A percentile compares a stretch with the other conserved stretches of the same genome.
Conservation (phyloP, 2,888 invertebrate genomes). For the Drosophila phalerata region DNA sequence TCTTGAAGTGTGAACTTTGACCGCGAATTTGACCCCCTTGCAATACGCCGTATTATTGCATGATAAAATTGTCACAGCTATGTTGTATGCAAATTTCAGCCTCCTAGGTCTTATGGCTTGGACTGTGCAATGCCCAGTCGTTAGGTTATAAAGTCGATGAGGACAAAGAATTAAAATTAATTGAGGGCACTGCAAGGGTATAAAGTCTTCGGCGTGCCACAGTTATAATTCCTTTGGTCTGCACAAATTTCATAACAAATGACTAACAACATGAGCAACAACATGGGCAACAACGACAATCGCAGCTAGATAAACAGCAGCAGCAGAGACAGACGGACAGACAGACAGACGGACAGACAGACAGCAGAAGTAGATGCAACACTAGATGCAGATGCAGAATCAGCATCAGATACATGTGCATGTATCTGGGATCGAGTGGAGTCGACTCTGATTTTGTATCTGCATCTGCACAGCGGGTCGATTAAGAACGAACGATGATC, state of each 20-base stretch:
- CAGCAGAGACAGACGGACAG: conserved; percentile 15
- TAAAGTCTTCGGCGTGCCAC: not conserved
- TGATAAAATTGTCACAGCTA: no score
- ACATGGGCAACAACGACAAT: conserved; percentile 63
- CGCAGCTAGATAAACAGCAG: conserved; percentile 69
- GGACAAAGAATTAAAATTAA: not conserved
- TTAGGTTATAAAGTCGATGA: no score
- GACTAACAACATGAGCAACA: conserved; percentile 75
- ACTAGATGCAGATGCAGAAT: conserved; percentile 18
- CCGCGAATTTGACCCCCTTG: no score
- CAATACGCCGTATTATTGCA: no score
- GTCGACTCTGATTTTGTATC: conserved; percentile 26
- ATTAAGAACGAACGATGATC: conserved; percentile 78
- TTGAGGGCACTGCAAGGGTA: not conserved
- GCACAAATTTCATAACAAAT: conserved; percentile 77
- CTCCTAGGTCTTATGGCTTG: no score
- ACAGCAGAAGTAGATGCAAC: conserved; percentile 39
- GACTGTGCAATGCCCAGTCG: no score
- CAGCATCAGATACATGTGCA: conserved; percentile 50
- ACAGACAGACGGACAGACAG: conserved; percentile 14
- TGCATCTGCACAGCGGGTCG: conserved; percentile 74
- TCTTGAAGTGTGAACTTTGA: no score
- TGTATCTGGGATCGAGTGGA: conserved; percentile 32
- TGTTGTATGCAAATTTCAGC: no score
- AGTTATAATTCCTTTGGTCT: not conserved